Percentiles rank a stretch among this genome's conserved stretches.
phyloP scores from a whole-genome alignment of 2,113 vertebrate species.

The Nothoprocta perdicaria region DNA sequence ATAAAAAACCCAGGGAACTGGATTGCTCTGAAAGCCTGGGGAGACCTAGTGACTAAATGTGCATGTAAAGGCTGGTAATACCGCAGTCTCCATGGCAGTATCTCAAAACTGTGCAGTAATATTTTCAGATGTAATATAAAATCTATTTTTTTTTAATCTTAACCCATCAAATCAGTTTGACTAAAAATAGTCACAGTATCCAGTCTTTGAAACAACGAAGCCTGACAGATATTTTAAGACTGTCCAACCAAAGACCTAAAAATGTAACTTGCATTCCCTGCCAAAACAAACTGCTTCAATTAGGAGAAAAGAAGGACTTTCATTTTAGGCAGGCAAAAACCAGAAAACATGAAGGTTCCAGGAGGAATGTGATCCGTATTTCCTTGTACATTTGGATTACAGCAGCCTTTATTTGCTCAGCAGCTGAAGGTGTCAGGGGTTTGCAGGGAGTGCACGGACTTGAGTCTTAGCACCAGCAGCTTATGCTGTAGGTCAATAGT shows the following conservation, averaged over 20 bases:
- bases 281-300: slow-evolving; percentile 5
- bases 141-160: slow-evolving; percentile 61
- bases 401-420: background rate
- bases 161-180: slow-evolving; percentile 48
- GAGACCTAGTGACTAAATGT: background rate
- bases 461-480: background rate
- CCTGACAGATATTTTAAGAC: slow-evolving; percentile 50
- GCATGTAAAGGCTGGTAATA: slow-evolving; percentile 19
- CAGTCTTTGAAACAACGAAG: slow-evolving; percentile 10
- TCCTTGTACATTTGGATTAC: background rate
- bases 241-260: slow-evolving; percentile 38
- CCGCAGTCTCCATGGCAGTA: slow-evolving; percentile 58
- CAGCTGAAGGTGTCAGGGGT: background rate
- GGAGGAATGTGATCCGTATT: background rate
- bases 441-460: background rate
- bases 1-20: background rate
- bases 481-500: background rate
- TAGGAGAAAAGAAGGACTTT: background rate
- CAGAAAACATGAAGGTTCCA: background rate
- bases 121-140: slow-evolving; percentile 64
- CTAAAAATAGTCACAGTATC: slow-evolving; percentile 52
- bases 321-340: background rate
- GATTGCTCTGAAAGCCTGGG: slow-evolving; percentile 22
- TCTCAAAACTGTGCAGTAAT: slow-evolving; percentile 42
- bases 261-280: slow-evolving; percentile 19